A percentile compares a stretch with the other conserved stretches of the same genome.
These are phyloP conservation scores for Drosophila borborema DNA, from an alignment of 2,888 invertebrate species.

Conservation along the genomic window DNA sequence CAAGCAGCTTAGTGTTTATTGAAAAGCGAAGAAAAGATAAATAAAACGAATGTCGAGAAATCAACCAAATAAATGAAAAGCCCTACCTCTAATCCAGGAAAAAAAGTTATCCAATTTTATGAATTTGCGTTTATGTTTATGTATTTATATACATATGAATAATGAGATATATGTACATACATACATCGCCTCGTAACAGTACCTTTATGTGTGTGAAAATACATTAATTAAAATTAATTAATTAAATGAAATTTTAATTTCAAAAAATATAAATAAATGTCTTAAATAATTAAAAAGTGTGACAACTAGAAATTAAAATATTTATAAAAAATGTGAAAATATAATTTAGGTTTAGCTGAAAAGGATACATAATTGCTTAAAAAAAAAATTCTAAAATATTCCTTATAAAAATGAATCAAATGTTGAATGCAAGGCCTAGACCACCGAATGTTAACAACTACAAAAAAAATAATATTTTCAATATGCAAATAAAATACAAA, in stretches of 20 bases:
- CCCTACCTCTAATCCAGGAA: conserved; percentile 40
- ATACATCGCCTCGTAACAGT: conserved; percentile 69
- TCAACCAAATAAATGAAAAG: conserved; percentile 27
- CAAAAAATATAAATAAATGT: too few species aligned
- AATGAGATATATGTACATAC: background rate
- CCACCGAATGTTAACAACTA: conserved; percentile 63
- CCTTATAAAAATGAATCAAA: conserved; percentile 47
- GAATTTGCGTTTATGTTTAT: conserved; percentile 15
- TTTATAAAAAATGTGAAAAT: background rate
- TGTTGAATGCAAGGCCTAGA: conserved; percentile 67
- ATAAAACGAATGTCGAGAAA: conserved; percentile 19
- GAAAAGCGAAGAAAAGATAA: conserved; percentile 7
- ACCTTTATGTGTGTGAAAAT: conserved; percentile 52
- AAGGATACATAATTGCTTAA: conserved; percentile 13
- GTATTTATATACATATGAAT: background rate
- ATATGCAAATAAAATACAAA: conserved; percentile 35
- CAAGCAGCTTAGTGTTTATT: conserved; percentile 5
- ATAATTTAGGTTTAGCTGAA: background rate
- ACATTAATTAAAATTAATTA: conserved; percentile 21
- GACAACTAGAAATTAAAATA: background rate
- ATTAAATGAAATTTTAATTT: background rate
- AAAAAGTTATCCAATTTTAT: conserved; percentile 25
- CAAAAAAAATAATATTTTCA: conserved; percentile 11
- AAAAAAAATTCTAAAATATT: conserved; percentile 50
- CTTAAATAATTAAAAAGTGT: background rate